Evolutionary conservation across 2,888 invertebrate species (phyloP).

Genomic region (Standfussiana lucernea): DNA sequence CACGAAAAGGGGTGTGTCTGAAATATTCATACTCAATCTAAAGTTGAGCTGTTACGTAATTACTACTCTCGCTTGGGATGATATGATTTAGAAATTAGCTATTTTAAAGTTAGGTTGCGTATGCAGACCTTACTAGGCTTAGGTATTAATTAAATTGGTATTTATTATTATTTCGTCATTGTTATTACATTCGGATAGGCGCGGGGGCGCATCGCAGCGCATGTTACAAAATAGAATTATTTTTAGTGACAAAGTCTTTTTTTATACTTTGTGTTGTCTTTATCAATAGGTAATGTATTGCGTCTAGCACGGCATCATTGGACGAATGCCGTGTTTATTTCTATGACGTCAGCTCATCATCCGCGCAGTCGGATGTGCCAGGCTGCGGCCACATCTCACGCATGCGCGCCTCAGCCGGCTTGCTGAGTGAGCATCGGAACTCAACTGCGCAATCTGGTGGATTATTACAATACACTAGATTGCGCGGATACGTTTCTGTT

Average conservation of each 20-base stretch:
- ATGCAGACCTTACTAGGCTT: too few relatives aligned
- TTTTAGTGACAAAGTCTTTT: too few relatives aligned
- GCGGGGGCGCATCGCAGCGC: too few relatives aligned
- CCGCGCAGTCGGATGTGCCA: neutral
- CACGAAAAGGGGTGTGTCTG: conserved; percentile 67
- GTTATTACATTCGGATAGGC: too few relatives aligned
- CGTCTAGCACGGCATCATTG: neutral
- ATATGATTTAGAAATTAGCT: conserved; percentile 10
- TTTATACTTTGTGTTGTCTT: neutral
- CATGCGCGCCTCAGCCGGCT: conserved; percentile 14
- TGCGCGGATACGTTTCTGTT: neutral
- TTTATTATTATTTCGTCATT: neutral
- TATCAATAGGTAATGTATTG: too few relatives aligned
- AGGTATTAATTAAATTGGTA: neutral
- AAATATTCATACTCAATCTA: conserved; percentile 76
- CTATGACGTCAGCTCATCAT: conserved; percentile 7
- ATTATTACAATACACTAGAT: neutral
- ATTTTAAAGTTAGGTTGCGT: neutral
- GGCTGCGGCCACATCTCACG: conserved; percentile 1
- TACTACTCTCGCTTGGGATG: conserved; percentile 39
- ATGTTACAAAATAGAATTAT: too few relatives aligned
- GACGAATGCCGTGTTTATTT: neutral
- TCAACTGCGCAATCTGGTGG: neutral
- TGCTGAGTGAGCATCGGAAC: neutral
- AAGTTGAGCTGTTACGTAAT: conserved; percentile 72